phyloP scores from a whole-genome alignment of 1,140 invertebrate genomes.

The Drosophila suzukii region DNA sequence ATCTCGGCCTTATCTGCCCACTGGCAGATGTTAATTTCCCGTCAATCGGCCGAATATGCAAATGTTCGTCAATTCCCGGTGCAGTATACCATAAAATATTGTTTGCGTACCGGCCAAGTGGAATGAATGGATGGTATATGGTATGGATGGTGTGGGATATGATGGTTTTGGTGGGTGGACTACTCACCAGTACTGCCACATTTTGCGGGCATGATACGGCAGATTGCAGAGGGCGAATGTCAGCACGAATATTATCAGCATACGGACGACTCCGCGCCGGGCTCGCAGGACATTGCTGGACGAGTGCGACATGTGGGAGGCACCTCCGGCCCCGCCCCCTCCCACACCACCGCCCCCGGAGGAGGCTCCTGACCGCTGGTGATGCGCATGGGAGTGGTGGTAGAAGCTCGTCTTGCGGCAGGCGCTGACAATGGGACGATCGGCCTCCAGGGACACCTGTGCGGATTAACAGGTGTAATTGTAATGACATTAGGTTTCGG shows the following conservation, averaged over 20 bases:
- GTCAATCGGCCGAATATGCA: slow-evolving; percentile 34
- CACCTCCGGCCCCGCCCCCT: slow-evolving; percentile 33
- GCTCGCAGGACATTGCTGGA: slow-evolving; percentile 89
- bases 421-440: slow-evolving; percentile 83
- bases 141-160: no score
- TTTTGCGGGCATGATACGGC: slow-evolving; percentile 92
- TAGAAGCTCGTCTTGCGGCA: slow-evolving; percentile 79
- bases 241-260: slow-evolving; percentile 92
- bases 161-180: background rate
- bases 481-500: slow-evolving; percentile 12
- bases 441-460: slow-evolving; percentile 84
- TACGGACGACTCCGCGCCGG: slow-evolving; percentile 89
- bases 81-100: slow-evolving; percentile 38
- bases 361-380: slow-evolving; percentile 53
- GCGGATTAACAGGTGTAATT: slow-evolving; percentile 32
- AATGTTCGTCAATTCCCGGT: slow-evolving; percentile 21
- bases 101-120: slow-evolving; percentile 5
- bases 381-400: slow-evolving; percentile 64
- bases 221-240: slow-evolving; percentile 94
- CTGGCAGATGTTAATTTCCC: slow-evolving; percentile 43
- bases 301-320: slow-evolving; percentile 86
- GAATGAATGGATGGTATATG: slow-evolving; percentile 15
- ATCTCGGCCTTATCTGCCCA: slow-evolving; percentile 28
- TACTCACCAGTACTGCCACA: slow-evolving; percentile 89
- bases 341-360: slow-evolving; percentile 37